These are phyloP conservation scores for Reticulitermes speratus DNA, from an alignment of 1,140 invertebrate genomes.

Conservation along the genomic window DNA sequence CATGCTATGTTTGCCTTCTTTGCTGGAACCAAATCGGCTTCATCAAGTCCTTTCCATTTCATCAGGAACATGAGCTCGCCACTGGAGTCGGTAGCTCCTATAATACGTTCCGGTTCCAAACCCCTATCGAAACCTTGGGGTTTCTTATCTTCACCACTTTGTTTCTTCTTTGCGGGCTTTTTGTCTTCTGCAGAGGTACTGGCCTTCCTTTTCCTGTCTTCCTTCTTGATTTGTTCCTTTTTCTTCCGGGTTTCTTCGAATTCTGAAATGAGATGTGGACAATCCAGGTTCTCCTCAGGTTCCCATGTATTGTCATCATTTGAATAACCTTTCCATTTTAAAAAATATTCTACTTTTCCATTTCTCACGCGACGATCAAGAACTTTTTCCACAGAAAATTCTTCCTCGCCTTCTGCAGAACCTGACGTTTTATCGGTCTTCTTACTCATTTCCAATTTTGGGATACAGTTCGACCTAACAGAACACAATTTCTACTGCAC, in stretches of 20 bases:
- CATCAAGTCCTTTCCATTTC: conserved; percentile 96
- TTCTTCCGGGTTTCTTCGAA: conserved; percentile 50
- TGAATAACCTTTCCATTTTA: conserved; percentile 92
- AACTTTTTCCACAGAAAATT: conserved; percentile 53
- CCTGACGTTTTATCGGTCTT: conserved; percentile 11
- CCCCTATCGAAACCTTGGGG: conserved; percentile 84
- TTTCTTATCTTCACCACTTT: conserved; percentile 52
- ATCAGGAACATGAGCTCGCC: conserved; percentile 96
- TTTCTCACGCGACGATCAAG: conserved; percentile 49
- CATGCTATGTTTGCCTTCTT: conserved; percentile 88
- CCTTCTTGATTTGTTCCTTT: conserved; percentile 40
- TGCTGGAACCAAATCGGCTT: conserved; percentile 90
- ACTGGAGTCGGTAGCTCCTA: conserved; percentile 91
- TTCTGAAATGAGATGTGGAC: conserved; percentile 87
- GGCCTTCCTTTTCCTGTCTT: conserved; percentile 36
- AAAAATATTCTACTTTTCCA: conserved; percentile 77
- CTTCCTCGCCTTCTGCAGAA: conserved; percentile 11
- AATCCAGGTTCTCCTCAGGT: conserved; percentile 80
- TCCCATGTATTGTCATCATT: conserved; percentile 56
- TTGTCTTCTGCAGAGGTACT: conserved; percentile 26
- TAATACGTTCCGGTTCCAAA: conserved; percentile 89
- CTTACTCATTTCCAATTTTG: conserved; percentile 16
- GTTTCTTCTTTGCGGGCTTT: conserved; percentile 26
- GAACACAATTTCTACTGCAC: too few species aligned
- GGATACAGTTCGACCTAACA: neutral